These are phyloP conservation scores for Phrynocephalus guinanensis DNA, from an alignment of 2,797 vertebrate species.

Conservation along the genomic window DNA sequence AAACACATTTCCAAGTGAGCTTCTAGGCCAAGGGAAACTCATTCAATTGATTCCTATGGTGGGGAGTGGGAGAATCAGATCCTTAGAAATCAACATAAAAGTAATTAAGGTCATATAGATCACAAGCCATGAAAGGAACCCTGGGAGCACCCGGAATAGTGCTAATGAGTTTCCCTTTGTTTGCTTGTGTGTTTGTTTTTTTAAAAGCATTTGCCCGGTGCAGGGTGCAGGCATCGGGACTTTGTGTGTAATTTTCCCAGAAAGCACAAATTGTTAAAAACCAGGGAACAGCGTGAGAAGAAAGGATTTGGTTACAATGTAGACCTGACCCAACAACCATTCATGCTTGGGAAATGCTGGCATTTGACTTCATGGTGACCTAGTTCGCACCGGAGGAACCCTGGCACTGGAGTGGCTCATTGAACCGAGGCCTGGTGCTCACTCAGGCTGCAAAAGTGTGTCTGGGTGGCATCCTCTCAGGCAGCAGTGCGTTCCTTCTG, in stretches of 20 bases:
- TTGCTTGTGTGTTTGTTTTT: not conserved
- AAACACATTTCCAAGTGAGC: slow-evolving; percentile 57
- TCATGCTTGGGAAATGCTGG: slow-evolving; percentile 13
- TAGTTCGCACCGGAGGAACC: slow-evolving; percentile 3
- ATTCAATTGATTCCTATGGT: slow-evolving; percentile 41
- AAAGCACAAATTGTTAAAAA: slow-evolving; percentile 65
- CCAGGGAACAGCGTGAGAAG: slow-evolving; percentile 66
- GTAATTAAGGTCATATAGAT: slow-evolving; percentile 54
- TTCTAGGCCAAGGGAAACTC: slow-evolving; percentile 56
- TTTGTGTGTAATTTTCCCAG: slow-evolving; percentile 58
- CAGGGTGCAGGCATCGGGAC: slow-evolving; percentile 39
- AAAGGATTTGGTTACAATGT: slow-evolving; percentile 74
- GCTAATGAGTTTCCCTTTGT: slow-evolving; percentile 20
- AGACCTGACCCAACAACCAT: slow-evolving; percentile 55
- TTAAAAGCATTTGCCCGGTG: slow-evolving; percentile 8
- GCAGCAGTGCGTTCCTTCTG: not conserved
- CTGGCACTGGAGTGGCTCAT: slow-evolving; percentile 15
- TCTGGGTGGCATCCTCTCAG: not conserved
- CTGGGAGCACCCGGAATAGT: slow-evolving; percentile 35
- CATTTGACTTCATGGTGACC: slow-evolving; percentile 1
- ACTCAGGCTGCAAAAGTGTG: not conserved
- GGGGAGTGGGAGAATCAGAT: slow-evolving; percentile 46
- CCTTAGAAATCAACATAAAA: slow-evolving; percentile 63
- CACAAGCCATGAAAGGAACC: slow-evolving; percentile 43
- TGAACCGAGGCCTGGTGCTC: not conserved